phyloP scores from a whole-genome alignment of 2,888 invertebrate genomes.

The Drosophila robusta region DNA sequence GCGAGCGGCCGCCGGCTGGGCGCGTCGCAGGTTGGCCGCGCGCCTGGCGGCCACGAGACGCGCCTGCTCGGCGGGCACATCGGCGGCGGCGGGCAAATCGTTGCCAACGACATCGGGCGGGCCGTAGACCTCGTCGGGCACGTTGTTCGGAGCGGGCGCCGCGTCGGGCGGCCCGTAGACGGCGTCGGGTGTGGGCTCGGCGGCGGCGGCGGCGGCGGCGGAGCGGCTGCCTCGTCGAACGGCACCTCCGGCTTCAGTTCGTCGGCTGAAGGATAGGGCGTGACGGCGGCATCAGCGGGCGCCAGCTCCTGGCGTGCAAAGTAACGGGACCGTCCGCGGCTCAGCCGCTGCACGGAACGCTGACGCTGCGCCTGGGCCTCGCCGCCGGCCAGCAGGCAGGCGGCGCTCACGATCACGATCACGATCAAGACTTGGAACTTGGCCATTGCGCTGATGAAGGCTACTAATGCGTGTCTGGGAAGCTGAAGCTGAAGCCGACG shows the following conservation, averaged over 20 bases:
- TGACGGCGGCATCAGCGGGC: slow-evolving; percentile 70
- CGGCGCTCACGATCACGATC: slow-evolving; percentile 56
- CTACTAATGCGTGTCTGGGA: slow-evolving; percentile 36
- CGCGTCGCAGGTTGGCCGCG: slow-evolving; percentile 60
- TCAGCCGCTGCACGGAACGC: slow-evolving; percentile 64
- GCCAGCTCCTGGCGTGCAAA: slow-evolving; percentile 78
- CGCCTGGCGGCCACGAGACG: slow-evolving; percentile 73
- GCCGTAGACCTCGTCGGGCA: slow-evolving; percentile 78
- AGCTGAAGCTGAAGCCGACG: slow-evolving; percentile 49
- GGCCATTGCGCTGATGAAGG: slow-evolving; percentile 60
- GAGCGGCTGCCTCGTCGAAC: slow-evolving; percentile 73
- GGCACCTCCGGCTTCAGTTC: slow-evolving; percentile 82
- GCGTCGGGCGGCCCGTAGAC: slow-evolving; percentile 80
- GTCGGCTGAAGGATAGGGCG: slow-evolving; percentile 80
- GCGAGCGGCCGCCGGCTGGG: slow-evolving; percentile 59
- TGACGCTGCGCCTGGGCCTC: slow-evolving; percentile 63
- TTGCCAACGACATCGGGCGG: slow-evolving; percentile 72
- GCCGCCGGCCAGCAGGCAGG: slow-evolving; percentile 48
- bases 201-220: slow-evolving; percentile 58
- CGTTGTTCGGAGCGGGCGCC: slow-evolving; percentile 61
- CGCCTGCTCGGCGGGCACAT: slow-evolving; percentile 71
- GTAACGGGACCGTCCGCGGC: slow-evolving; percentile 66
- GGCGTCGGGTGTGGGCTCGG: slow-evolving; percentile 74
- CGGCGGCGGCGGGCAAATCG: slow-evolving; percentile 65
- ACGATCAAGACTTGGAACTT: slow-evolving; percentile 73